Conservation (phyloP, 2,113 vertebrate genomes). For the Gymnocephalus cernua region DNA sequence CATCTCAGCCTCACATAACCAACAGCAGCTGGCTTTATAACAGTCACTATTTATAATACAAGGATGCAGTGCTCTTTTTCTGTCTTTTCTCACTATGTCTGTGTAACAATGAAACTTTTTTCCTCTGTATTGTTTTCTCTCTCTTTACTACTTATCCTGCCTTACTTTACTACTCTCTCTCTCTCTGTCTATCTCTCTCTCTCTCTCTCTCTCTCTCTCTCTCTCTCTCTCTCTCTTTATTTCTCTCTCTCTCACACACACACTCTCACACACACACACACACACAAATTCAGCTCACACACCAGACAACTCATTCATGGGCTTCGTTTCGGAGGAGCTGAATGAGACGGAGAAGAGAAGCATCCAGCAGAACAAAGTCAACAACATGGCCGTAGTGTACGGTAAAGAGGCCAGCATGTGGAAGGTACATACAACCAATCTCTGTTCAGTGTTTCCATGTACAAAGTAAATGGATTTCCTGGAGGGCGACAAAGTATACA, state of each 20-base stretch:
- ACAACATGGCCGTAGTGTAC: conserved; percentile 96
- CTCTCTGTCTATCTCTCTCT: neutral
- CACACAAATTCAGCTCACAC: conserved; percentile 89
- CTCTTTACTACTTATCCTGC: conserved; percentile 13
- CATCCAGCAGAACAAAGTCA: conserved; percentile 91
- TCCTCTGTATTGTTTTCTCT: conserved; percentile 17
- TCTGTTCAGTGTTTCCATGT: neutral
- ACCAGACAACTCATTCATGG: conserved; percentile 99
- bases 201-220: neutral
- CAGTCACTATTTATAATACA: conserved; percentile 48
- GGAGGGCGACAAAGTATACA: neutral
- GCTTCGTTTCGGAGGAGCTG: conserved; percentile 96
- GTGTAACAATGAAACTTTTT: conserved; percentile 38
- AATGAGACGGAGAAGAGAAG: conserved; percentile 90
- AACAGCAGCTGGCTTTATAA: conserved; percentile 48
- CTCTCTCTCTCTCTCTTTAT: neutral
- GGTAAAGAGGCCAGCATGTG: conserved; percentile 98
- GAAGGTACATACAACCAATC: conserved; percentile 88
- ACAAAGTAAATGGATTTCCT: neutral
- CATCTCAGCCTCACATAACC: conserved; percentile 3
- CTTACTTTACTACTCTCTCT: neutral
- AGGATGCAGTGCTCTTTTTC: conserved; percentile 32
- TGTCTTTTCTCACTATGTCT: conserved; percentile 25
- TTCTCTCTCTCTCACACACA: conserved; percentile 79
- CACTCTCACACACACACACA: conserved; percentile 70